Evolutionary conservation across 2,888 invertebrate species (phyloP).

Genomic region (Frankliniella intonsa): DNA sequence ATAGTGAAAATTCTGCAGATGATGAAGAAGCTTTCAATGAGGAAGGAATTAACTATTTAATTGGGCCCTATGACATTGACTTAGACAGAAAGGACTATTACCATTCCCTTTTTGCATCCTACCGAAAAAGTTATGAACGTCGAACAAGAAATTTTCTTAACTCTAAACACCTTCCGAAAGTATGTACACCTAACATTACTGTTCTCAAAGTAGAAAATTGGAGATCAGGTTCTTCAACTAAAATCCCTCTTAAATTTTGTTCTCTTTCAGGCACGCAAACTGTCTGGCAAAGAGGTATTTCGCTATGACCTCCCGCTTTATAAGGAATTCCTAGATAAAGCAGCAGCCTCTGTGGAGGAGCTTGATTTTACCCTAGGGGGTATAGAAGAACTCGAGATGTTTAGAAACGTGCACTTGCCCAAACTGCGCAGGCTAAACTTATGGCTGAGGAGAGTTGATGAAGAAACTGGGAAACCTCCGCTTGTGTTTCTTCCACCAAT

Average conservation of each 20-base stretch:
- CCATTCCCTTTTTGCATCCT: neutral
- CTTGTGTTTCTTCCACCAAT: neutral
- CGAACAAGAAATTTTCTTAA: neutral
- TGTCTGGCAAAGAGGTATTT: neutral
- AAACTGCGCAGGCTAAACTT: neutral
- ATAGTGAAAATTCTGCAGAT: neutral
- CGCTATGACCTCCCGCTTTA: neutral
- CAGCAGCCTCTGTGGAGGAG: neutral
- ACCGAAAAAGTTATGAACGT: neutral
- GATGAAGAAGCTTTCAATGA: neutral
- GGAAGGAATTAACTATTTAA: neutral
- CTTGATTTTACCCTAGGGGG: neutral
- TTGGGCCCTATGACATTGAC: neutral
- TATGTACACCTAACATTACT: neutral
- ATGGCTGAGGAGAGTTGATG: neutral
- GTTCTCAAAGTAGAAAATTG: neutral
- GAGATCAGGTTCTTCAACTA: neutral
- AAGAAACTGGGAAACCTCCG: neutral
- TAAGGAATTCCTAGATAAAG: neutral
- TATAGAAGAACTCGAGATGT: neutral
- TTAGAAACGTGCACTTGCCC: neutral
- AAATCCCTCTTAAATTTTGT: neutral
- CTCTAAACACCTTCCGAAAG: neutral
- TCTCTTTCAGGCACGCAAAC: neutral
- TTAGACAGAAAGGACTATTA: neutral